Base-by-base conservation (phyloP, 2,888 invertebrate species). In the Carterocephalus palaemon region DNA sequence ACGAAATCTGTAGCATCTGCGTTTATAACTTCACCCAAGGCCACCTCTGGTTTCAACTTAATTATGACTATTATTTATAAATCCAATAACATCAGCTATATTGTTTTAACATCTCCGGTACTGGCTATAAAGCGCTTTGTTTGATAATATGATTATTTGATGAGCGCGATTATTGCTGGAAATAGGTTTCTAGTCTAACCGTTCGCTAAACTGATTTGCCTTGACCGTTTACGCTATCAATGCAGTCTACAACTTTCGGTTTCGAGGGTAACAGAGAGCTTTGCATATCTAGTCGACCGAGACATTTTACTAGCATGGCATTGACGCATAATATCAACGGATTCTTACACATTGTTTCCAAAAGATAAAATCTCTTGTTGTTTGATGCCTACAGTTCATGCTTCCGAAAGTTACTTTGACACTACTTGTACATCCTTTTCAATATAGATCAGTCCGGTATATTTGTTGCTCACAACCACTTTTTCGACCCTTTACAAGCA, bases 151-250 rank as follows among this genome's bases (percentile, higher is more conserved):
- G 12, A 3, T 28, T 26, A 24, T 8, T 31, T 20, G 33, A 33
- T 41, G 24, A 41, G 12, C 16, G 7, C 13, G n/a, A 26, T 26
- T 3, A 13, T 34, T 34, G 28, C 16, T 42, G 15, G 12, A 12
- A 28, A 19, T 24, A 9, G 10, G n/a, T 19, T 42, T 15, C 56
- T 57, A 47, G 12, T 39, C 47, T 57, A 55, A 61, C 48, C 48
- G 54, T 52, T 58, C 46, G 51, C 53, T 59, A 62, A 57, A 71
- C 70, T 54, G 58, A 70, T 70, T 70, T 59, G 70, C 82, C 82
- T 83, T 84, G 83, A 79, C 81, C 80, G 67, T 73, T 68, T 67
- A 55, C 60, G 53, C 54, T 64, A 59, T 59, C 61, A 61, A 62
- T 65, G 61, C 60, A 64, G 65, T 59, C 61, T 59, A 62, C 50